Evolutionary conservation across 1,140 invertebrate species (phyloP).

Genomic region (Pogonognathellus flavescens): DNA sequence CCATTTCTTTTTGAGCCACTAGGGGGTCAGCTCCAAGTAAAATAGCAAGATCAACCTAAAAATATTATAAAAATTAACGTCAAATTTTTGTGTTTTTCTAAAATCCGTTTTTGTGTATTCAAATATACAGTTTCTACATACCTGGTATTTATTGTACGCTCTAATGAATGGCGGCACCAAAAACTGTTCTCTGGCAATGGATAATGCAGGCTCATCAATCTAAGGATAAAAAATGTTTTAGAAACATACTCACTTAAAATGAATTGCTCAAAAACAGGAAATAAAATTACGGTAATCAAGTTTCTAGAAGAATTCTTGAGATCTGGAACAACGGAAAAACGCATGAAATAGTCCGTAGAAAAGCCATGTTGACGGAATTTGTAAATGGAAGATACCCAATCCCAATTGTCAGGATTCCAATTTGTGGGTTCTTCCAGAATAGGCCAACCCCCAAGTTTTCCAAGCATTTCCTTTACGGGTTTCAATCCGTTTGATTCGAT

Average conservation of each 20-base stretch:
- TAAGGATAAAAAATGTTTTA: slow-evolving; percentile 69
- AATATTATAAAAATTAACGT: too few species aligned
- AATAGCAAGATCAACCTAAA: slow-evolving; percentile 80
- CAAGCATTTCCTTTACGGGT: slow-evolving; percentile 80
- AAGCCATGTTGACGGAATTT: slow-evolving; percentile 84
- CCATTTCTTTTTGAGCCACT: slow-evolving; percentile 81
- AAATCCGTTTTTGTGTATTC: too few species aligned
- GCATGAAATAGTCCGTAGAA: slow-evolving; percentile 90
- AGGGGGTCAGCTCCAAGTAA: slow-evolving; percentile 85
- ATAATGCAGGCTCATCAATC: slow-evolving; percentile 92
- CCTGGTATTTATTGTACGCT: slow-evolving; percentile 87
- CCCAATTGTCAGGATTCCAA: slow-evolving; percentile 82
- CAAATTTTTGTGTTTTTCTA: too few species aligned
- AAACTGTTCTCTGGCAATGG: slow-evolving; percentile 89
- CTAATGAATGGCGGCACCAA: slow-evolving; percentile 82
- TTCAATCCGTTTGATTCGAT: slow-evolving; percentile 82
- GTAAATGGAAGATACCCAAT: slow-evolving; percentile 86
- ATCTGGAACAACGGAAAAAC: slow-evolving; percentile 90
- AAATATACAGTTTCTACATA: slow-evolving; percentile 68
- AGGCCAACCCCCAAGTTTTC: slow-evolving; percentile 89
- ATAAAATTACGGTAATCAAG: slow-evolving; percentile 83
- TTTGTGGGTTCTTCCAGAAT: slow-evolving; percentile 79
- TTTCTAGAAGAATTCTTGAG: slow-evolving; percentile 88
- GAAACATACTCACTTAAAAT: not conserved
- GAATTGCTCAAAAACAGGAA: not conserved